Conservation (phyloP, 37 sponge, comb jelly and placozoan genomes). For the Lycopodina hypogea region DNA sequence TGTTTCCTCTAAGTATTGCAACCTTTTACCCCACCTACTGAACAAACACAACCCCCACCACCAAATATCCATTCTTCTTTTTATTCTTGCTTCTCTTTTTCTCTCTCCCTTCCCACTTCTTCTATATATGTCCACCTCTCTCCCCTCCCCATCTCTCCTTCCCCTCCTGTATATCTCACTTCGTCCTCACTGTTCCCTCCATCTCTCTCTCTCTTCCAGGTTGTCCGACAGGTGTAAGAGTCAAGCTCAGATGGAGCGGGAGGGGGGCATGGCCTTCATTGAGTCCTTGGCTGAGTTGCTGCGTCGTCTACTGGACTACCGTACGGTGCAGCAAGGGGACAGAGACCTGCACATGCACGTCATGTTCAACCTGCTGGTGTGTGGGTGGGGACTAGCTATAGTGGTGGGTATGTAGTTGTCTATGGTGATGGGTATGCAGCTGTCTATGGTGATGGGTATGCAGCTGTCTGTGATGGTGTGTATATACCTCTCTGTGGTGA, state of each 20-base stretch:
- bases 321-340: slow-evolving; percentile 64
- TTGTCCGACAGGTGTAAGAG: slow-evolving; percentile 46
- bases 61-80: not conserved
- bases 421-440: not conserved
- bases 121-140: not conserved
- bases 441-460: not conserved
- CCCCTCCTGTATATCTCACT: not conserved
- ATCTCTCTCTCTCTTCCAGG: slow-evolving; percentile 28
- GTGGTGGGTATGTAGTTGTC: not conserved
- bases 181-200: not conserved
- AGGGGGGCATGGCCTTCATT: slow-evolving; percentile 56
- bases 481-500: too few relatives aligned
- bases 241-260: slow-evolving; percentile 44
- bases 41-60: too few relatives aligned
- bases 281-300: slow-evolving; percentile 64
- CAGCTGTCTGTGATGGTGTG: not conserved
- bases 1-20: too few relatives aligned
- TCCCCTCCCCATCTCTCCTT: not conserved
- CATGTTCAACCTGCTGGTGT: slow-evolving; percentile 82
- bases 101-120: not conserved
- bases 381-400: not conserved
- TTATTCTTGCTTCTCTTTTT: not conserved
- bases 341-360: slow-evolving; percentile 76
- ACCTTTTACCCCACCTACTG: too few relatives aligned
- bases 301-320: slow-evolving; percentile 70